A percentile compares a stretch with the other conserved stretches of the same genome.
phyloP scores from a whole-genome alignment of 2,888 invertebrate genomes.

The Lochmaea crataegi region DNA sequence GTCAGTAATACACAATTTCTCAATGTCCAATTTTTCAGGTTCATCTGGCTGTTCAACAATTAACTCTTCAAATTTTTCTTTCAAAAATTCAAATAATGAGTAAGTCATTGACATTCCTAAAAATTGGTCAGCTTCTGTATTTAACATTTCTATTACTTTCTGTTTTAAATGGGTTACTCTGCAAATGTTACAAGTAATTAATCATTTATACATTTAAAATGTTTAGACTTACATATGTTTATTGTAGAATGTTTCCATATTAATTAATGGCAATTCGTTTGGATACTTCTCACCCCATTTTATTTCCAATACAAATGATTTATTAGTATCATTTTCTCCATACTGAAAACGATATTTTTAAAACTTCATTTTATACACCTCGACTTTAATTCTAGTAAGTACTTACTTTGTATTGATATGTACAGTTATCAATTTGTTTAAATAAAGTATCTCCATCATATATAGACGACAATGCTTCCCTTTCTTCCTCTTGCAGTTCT shows the following conservation, averaged over 20 bases:
- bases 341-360: constrained; percentile 69
- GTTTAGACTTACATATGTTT: constrained; percentile 83
- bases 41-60: constrained; percentile 77
- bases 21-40: constrained; percentile 65
- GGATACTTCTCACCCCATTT: constrained; percentile 91
- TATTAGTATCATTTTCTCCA: constrained; percentile 80
- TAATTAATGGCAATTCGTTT: constrained; percentile 81
- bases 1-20: constrained; percentile 67
- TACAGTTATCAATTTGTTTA: constrained; percentile 80
- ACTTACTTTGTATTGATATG: constrained; percentile 91
- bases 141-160: constrained; percentile 72
- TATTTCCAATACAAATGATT: constrained; percentile 90
- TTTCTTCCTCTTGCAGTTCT: constrained; percentile 86
- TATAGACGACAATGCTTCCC: constrained; percentile 91
- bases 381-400: background rate
- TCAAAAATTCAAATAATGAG: constrained; percentile 90
- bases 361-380: background rate
- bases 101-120: constrained; percentile 95
- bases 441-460: constrained; percentile 93
- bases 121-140: constrained; percentile 82
- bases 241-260: constrained; percentile 93
- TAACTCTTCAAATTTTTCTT: constrained; percentile 82
- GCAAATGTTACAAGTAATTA: constrained; percentile 30
- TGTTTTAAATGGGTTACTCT: constrained; percentile 79
- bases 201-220: background rate